A percentile compares a stretch with the other conserved stretches of the same genome.
phyloP scores from a whole-genome alignment of 2,113 vertebrate species.

The Pelmatolapia mariae region DNA sequence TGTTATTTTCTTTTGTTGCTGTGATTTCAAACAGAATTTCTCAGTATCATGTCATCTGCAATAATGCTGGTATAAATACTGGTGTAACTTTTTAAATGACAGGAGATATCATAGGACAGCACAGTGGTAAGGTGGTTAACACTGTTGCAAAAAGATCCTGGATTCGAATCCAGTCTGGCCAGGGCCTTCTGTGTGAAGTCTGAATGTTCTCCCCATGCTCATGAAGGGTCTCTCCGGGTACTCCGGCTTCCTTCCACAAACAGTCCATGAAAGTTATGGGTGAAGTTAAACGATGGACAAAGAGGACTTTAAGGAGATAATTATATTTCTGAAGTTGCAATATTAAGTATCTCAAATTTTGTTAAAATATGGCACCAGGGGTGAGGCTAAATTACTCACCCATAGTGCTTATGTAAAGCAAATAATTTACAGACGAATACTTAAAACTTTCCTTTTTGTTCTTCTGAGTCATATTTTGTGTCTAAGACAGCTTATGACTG shows the following conservation, averaged over 20 bases:
- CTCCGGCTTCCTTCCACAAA: background rate
- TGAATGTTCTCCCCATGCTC: background rate
- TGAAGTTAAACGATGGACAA: background rate
- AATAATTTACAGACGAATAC: background rate
- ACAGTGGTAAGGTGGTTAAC: background rate
- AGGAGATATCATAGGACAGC: background rate
- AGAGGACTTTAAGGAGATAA: background rate
- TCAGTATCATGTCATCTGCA: background rate
- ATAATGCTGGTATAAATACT: background rate
- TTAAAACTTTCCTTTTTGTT: background rate
- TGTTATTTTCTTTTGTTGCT: background rate
- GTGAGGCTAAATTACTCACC: background rate
- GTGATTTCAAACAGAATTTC: background rate
- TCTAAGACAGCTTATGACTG: background rate
- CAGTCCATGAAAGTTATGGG: accelerated
- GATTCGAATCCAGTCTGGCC: accelerated
- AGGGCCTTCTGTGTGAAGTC: background rate
- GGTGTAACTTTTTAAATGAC: background rate
- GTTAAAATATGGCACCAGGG: background rate
- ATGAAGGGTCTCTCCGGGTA: background rate
- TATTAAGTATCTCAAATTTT: background rate
- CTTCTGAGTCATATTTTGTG: background rate
- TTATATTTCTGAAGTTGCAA: too few species aligned
- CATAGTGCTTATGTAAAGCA: background rate
- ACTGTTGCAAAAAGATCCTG: background rate